Evolutionary conservation across 2,113 vertebrate species (phyloP).

Genomic region (Rhinolophus sinicus): DNA sequence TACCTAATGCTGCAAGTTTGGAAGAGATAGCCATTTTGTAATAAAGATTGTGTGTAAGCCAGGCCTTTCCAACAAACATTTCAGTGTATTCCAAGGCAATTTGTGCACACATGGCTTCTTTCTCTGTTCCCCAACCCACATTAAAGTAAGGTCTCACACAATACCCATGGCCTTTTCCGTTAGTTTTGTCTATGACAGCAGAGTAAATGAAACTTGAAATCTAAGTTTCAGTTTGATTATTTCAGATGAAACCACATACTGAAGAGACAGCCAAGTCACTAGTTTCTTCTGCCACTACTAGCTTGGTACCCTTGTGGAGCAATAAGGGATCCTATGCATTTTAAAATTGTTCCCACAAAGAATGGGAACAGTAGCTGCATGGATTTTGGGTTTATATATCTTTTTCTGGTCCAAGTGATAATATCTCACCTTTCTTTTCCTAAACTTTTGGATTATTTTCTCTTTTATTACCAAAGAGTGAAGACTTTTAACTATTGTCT

Average conservation of each 20-base stretch:
- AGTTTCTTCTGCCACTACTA: not conserved
- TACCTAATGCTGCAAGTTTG: not conserved
- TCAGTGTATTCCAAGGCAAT: not conserved
- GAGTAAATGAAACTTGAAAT: not conserved
- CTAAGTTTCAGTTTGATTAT: not conserved
- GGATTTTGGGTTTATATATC: not conserved
- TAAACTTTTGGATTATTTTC: not conserved
- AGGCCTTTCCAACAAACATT: not conserved
- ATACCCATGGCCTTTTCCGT: not conserved
- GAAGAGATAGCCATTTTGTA: not conserved
- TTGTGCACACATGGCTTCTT: not conserved
- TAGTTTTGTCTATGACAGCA: not conserved
- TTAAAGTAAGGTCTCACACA: not conserved
- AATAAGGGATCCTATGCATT: not conserved
- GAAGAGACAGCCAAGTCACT: not conserved
- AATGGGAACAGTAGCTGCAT: not conserved
- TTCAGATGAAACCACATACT: not conserved
- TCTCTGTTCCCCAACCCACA: not conserved
- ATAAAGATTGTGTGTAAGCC: not conserved
- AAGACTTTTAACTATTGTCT: not conserved
- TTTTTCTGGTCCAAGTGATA: not conserved
- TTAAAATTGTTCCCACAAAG: not conserved
- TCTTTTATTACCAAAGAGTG: not conserved
- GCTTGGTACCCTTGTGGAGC: not conserved
- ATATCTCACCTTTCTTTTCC: not conserved